Evolutionary conservation across 2,113 vertebrate genomes (phyloP).

Genomic region (Psittacula cyanocephala): DNA sequence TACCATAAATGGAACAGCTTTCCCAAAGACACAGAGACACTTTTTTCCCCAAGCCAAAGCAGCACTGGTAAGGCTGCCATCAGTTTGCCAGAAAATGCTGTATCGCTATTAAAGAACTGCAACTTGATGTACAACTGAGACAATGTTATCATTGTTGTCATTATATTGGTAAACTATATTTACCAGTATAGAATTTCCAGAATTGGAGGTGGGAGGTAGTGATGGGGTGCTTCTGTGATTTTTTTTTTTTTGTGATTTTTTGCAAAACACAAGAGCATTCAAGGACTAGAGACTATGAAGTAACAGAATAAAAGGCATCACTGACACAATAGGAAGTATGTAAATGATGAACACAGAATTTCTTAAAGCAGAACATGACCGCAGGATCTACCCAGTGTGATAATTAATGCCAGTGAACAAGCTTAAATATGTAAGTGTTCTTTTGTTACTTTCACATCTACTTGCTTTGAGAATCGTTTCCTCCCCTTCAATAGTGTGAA

Average conservation of each 20-base stretch:
- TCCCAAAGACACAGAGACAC: background rate
- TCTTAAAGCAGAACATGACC: background rate
- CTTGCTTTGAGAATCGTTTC: background rate
- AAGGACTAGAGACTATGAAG: background rate
- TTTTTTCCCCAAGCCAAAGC: background rate
- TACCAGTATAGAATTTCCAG: background rate
- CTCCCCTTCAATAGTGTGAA: background rate
- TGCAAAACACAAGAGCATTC: background rate
- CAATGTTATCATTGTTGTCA: background rate
- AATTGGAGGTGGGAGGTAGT: fast-evolving
- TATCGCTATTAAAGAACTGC: background rate
- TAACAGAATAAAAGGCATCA: background rate
- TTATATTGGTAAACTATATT: background rate
- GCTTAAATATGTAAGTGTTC: background rate
- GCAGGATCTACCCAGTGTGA: background rate
- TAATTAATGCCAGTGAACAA: background rate
- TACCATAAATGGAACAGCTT: background rate
- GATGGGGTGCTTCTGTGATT: fast-evolving
- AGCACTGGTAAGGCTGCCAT: background rate
- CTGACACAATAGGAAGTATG: background rate
- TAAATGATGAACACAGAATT: background rate
- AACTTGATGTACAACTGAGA: background rate
- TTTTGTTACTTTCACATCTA: background rate
- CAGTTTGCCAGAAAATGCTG: background rate
- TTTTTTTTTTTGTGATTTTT: background rate